Evolutionary conservation across 2,113 vertebrate genomes (phyloP).

Genomic region (Tupaia tana): DNA sequence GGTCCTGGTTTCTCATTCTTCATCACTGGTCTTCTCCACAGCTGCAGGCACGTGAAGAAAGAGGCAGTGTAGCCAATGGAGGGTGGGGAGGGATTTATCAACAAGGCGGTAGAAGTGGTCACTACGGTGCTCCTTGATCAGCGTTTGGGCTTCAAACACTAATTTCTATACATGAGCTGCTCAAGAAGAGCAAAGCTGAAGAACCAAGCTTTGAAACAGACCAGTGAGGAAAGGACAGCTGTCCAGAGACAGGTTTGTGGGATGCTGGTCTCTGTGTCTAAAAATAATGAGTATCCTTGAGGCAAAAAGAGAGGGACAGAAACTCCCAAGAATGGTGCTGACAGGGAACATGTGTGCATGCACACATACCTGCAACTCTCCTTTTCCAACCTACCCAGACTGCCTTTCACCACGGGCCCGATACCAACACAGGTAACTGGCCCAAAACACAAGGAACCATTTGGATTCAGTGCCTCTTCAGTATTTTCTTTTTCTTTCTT

Average conservation of each 20-base stretch:
- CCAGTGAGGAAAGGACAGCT: neutral
- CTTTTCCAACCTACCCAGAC: neutral
- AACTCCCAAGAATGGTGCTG: neutral
- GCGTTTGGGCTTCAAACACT: neutral
- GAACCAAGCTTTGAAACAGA: neutral
- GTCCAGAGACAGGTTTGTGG: neutral
- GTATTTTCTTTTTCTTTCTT: neutral
- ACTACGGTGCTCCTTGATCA: neutral
- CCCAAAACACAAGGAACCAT: neutral
- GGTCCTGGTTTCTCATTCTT: constrained; percentile 22
- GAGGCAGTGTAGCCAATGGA: neutral
- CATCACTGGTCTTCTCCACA: neutral
- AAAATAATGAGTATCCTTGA: neutral
- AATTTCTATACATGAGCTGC: neutral
- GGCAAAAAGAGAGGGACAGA: neutral
- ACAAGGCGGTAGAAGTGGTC: neutral
- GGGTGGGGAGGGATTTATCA: neutral
- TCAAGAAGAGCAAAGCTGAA: neutral
- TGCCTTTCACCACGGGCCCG: fast-evolving
- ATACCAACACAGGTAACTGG: neutral
- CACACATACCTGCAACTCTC: too few relatives aligned
- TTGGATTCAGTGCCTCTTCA: neutral
- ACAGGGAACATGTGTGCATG: neutral
- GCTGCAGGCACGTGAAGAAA: neutral
- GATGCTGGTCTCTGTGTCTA: neutral